phyloP scores from a whole-genome alignment of 1,140 invertebrate species.

The Cyclina sinensis region DNA sequence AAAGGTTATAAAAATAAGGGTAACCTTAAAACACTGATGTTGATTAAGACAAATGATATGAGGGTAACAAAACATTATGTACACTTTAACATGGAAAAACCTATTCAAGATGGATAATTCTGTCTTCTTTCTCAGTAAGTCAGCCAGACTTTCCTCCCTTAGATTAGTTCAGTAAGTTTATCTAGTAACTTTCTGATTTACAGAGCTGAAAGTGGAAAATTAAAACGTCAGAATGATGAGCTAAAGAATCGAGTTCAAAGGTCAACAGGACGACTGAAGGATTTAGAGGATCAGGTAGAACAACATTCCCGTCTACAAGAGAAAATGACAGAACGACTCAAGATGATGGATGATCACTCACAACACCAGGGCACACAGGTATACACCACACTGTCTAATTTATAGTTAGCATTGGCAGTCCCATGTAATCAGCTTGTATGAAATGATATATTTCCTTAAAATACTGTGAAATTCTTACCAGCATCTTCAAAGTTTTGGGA shows the following conservation, averaged over 20 bases:
- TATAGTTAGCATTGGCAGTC: no score
- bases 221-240: slow-evolving; percentile 78
- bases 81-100: not conserved
- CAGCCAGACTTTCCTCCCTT: not conserved
- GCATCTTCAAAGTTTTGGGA: no score
- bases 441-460: no score
- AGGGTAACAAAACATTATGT: not conserved
- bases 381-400: no score
- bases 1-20: no score
- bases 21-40: no score
- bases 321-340: slow-evolving; percentile 83
- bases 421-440: no score
- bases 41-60: no score
- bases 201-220: slow-evolving; percentile 73
- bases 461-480: no score
- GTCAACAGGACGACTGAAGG: slow-evolving; percentile 70
- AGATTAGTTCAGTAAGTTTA: not conserved
- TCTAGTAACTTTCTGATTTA: not conserved
- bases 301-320: slow-evolving; percentile 83
- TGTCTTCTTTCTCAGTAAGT: not conserved
- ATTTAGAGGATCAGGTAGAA: slow-evolving; percentile 81
- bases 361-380: slow-evolving; percentile 83
- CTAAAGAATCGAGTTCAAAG: slow-evolving; percentile 75
- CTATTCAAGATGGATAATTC: not conserved
- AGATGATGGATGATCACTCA: slow-evolving; percentile 82